phyloP scores from a whole-genome alignment of 2,888 invertebrate genomes.

The Oscheius myriophilus region DNA sequence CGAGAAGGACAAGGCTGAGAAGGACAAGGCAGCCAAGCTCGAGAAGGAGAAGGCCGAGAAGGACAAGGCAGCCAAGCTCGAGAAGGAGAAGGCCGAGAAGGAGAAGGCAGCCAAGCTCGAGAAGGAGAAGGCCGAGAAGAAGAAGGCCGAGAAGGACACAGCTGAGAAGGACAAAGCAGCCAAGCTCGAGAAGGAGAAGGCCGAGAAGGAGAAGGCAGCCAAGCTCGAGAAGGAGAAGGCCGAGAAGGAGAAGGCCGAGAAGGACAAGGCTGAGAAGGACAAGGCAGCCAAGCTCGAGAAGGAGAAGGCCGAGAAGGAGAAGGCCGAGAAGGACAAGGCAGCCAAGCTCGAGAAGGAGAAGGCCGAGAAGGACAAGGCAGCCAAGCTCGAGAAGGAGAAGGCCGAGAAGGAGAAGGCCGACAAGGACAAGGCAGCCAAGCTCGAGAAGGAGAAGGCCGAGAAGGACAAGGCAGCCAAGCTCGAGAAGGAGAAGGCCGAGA shows the following conservation, averaged over 20 bases:
- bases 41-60: slow-evolving; percentile 23
- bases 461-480: slow-evolving; percentile 1
- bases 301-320: slow-evolving; percentile 15
- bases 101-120: slow-evolving; percentile 21
- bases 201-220: slow-evolving; percentile 21
- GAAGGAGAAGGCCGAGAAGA: slow-evolving; percentile 10
- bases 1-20: slow-evolving; percentile 18
- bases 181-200: slow-evolving; percentile 15
- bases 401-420: slow-evolving; percentile 15
- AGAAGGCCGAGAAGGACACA: slow-evolving; percentile 19
- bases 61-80: slow-evolving; percentile 11
- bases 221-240: slow-evolving; percentile 11
- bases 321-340: slow-evolving; percentile 14
- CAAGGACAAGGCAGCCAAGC: slow-evolving; percentile 16
- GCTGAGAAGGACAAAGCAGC: slow-evolving; percentile 6
- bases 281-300: slow-evolving; percentile 16
- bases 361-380: slow-evolving; percentile 15
- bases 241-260: slow-evolving; percentile 10
- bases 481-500: slow-evolving; percentile 22
- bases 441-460: slow-evolving; percentile 20
- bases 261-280: slow-evolving; percentile 8
- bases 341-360: slow-evolving; percentile 13
- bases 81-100: slow-evolving; percentile 22
- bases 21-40: slow-evolving; percentile 9
- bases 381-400: slow-evolving; percentile 16